Percentiles rank a stretch among this genome's conserved stretches.
Conservation (phyloP, 2,797 vertebrate species). For the Tarsius wallacei region DNA sequence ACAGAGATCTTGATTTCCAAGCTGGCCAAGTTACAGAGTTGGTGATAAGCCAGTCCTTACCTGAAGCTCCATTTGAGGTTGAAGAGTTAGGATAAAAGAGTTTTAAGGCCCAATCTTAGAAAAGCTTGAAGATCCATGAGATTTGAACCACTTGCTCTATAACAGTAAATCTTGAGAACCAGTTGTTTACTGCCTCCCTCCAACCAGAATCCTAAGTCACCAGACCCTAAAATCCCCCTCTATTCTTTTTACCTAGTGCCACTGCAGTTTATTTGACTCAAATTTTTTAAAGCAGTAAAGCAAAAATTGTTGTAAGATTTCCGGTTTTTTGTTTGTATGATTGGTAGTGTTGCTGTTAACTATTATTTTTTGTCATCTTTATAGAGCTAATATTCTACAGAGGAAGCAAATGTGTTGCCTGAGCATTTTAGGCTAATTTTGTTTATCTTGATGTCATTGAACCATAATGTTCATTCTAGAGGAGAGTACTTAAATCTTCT, state of each 20-base stretch:
- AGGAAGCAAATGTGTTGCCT: neutral
- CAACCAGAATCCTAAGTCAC: neutral
- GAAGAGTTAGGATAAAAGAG: neutral
- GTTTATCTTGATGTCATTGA: neutral
- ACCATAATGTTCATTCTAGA: neutral
- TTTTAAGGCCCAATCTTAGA: neutral
- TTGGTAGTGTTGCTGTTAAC: neutral
- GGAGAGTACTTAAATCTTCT: neutral
- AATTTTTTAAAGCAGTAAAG: neutral
- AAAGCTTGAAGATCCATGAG: neutral
- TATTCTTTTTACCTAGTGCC: neutral
- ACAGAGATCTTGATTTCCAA: slow-evolving; percentile 12
- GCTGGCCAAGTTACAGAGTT: neutral
- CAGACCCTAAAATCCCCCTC: neutral
- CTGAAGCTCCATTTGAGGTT: neutral
- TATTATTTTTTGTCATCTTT: neutral
- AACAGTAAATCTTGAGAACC: neutral
- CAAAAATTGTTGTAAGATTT: neutral
- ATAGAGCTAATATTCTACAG: neutral
- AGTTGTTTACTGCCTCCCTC: neutral
- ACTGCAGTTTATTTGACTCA: neutral
- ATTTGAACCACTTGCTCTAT: neutral
- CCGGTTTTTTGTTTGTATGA: too few relatives aligned
- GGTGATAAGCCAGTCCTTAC: neutral
- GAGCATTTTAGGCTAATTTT: neutral